phyloP scores from a whole-genome alignment of 2,797 vertebrate genomes.

The Molossus molossus region DNA sequence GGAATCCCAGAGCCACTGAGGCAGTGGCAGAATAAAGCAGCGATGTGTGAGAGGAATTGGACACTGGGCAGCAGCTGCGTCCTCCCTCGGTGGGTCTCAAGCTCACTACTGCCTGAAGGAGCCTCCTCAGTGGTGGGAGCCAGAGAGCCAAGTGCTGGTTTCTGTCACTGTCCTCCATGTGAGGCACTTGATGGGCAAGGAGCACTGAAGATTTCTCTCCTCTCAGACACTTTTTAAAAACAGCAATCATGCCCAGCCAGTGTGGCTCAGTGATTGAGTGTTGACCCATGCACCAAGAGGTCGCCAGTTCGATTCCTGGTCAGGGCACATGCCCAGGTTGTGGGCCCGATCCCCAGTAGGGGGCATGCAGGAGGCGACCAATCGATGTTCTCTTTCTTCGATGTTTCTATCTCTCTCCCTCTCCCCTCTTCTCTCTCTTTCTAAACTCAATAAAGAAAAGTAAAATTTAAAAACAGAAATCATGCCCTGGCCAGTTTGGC shows the following conservation, averaged over 20 bases:
- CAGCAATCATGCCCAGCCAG: neutral
- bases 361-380: no score
- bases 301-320: no score
- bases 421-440: no score
- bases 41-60: neutral
- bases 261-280: no score
- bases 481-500: no score
- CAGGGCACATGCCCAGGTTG: no score
- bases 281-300: no score
- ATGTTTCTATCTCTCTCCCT: no score
- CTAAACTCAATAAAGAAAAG: no score
- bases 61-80: neutral
- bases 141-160: accelerated
- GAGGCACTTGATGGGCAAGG: neutral
- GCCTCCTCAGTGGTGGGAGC: neutral
- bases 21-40: neutral
- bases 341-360: no score
- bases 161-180: no score
- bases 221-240: neutral
- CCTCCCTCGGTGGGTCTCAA: neutral
- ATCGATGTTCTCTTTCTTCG: no score
- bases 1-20: slow-evolving; percentile 2
- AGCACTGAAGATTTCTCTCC: neutral
- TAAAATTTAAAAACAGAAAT: neutral
- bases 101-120: accelerated